Evolutionary conservation across 1,140 invertebrate genomes (phyloP).

Genomic region (Ganaspis sp.): DNA sequence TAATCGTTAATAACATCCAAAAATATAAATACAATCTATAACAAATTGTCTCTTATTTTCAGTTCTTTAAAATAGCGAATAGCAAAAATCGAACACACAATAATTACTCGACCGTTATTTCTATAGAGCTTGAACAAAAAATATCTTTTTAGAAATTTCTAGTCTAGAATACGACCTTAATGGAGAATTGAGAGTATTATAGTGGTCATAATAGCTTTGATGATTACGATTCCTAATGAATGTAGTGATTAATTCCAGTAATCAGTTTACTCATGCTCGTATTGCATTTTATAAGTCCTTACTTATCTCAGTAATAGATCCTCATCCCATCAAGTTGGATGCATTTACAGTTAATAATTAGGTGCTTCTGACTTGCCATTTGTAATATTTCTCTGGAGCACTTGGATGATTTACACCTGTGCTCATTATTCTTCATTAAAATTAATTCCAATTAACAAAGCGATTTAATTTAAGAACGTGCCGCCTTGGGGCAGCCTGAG

Average conservation of each 20-base stretch:
- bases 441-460: slow-evolving; percentile 18
- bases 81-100: no score
- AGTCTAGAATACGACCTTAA: not conserved
- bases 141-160: no score
- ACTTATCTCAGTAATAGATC: not conserved
- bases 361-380: not conserved
- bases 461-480: not conserved
- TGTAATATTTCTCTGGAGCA: not conserved
- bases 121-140: no score
- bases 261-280: not conserved
- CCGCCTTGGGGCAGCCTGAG: not conserved
- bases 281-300: not conserved
- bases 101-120: no score
- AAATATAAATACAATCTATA: no score
- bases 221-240: not conserved
- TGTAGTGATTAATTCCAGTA: not conserved
- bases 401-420: not conserved
- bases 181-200: not conserved
- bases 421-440: slow-evolving; percentile 10
- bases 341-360: slow-evolving; percentile 19
- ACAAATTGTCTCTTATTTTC: no score
- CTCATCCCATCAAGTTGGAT: not conserved
- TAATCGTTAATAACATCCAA: no score
- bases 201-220: not conserved
- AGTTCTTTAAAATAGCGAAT: no score